Conservation (phyloP, 1,140 invertebrate genomes). For the Camponotus pennsylvanicus region DNA sequence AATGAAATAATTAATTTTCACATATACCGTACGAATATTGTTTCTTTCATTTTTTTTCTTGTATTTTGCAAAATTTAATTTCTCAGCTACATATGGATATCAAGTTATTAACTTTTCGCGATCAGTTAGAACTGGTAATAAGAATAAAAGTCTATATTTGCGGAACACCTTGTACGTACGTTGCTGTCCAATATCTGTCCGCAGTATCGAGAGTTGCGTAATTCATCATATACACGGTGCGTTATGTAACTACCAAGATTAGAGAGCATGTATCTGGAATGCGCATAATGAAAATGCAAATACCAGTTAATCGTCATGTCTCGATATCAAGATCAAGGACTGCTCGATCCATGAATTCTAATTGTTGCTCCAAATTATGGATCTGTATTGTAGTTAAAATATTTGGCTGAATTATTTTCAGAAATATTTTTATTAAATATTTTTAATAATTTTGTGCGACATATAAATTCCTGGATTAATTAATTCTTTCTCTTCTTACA, state of each 20-base stretch:
- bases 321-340: constrained; percentile 68
- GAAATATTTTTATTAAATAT: background rate
- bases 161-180: constrained; percentile 2
- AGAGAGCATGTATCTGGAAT: constrained; percentile 43
- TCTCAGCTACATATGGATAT: background rate
- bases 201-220: constrained; percentile 53
- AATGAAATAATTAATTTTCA: background rate
- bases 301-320: constrained; percentile 55
- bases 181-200: constrained; percentile 14
- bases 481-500: background rate
- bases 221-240: constrained; percentile 60
- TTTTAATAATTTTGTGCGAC: background rate
- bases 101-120: constrained; percentile 22
- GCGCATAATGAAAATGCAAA: constrained; percentile 66
- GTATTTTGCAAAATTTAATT: constrained; percentile 30
- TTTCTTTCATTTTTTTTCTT: background rate
- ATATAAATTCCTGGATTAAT: constrained; percentile 23
- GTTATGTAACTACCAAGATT: constrained; percentile 66
- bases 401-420: background rate
- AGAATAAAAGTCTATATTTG: constrained; percentile 48
- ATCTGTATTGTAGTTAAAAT: background rate
- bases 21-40: too few relatives aligned
- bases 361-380: constrained; percentile 2
- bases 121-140: constrained; percentile 17
- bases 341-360: constrained; percentile 31